Base-by-base conservation (phyloP, 2,113 vertebrate genomes). In the Rhegmatorhina hoffmannsi region DNA sequence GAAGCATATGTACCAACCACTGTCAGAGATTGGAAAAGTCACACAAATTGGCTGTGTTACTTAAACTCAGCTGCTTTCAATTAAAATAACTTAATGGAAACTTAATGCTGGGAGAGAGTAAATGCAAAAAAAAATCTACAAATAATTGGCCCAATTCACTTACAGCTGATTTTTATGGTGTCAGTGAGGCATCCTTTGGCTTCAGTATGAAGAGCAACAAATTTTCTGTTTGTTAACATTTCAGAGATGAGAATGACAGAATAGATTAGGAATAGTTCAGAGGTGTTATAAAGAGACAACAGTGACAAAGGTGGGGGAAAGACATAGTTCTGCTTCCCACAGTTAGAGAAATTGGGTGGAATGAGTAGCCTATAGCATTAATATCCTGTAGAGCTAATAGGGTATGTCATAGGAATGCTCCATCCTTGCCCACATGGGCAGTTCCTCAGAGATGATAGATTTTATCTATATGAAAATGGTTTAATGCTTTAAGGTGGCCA, bases 81-180 rank as follows among this genome's bases (percentile, higher is more conserved):
- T 90, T 81, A 84, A 84, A 66, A 78, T 63, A 67, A 80, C 28
- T n/a, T 44, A 85, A 64, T 92, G 47, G 66, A 93, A 92, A 86
- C 33, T 70, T 84, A 56, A 60, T 75, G 19, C 68, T 50, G 36
- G 8, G 58, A 84, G 53, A 43, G 23, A 78, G 10, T 59, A 46
- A 76, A 67, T 47, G 19, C 9, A 83, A 85, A 85, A 59, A 74
- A 36, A 38, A 23, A 31, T 16, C 20, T 58, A 46, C 33, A 86
- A 80, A 77, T 80, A 85, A 66, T 40, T 76, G 78, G 12, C 34
- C 3, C 0, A 34, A 33, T 80, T 82, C 19, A 56, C 50, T n/a
- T 93, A 7, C 23, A 46, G 18, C 18, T 75, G 49, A 29, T 84
- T 80, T 89, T 86, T 69, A 28, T 68, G n/a, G 21, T 59, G 49